Evolutionary conservation across 1,140 invertebrate genomes (phyloP), one percentile per base, ranked within the genome.

Genomic region (Tetramorium simillimum): DNA sequence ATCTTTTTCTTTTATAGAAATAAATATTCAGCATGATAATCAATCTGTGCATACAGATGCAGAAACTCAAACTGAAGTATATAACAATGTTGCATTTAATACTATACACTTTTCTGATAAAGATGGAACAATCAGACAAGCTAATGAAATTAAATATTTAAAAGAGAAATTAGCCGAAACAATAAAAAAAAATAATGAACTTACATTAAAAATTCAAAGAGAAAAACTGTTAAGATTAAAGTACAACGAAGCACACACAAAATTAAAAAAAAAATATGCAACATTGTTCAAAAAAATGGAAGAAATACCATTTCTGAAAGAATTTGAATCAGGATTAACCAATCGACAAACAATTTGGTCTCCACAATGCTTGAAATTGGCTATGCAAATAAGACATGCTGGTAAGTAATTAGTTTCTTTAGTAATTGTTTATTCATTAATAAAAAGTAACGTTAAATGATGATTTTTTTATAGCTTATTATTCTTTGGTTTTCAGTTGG

Each of bases 101-200:
- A 33, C 33, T 33, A 33, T 4, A 33, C 33, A 65, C 37, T 33
- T 63, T 65, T 65, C 33, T 33, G 14, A 65, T 18, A 0, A 65
- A 37, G 7, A 65, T 65, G 33, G 33, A 40, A 65, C 62, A 65
- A 65, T 65, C 62, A 65, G 33, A 37, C 62, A 65, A 65, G 62
- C 33, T 9, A 65, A 65, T 63, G 33, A 33, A 33, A 33, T 33
- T 33, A 33, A 33, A 33, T 33, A 0, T 33, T 33, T 33, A 33
- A 33, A 24, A 63, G 37, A 63, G 3, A 33, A 33, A 63, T 63
- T 63, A 63, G 60, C 28, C 37, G 12, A 63, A 28, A 63, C 62
- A n/a, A 65, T 18, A 65, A 65, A 37, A 65, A 33, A 18, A 65
- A 40, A 65, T 37, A 65, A 65, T 33, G 4, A 33, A 5, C 3